Conservation (phyloP, 2,113 vertebrate genomes). For the Pongo pygmaeus region DNA sequence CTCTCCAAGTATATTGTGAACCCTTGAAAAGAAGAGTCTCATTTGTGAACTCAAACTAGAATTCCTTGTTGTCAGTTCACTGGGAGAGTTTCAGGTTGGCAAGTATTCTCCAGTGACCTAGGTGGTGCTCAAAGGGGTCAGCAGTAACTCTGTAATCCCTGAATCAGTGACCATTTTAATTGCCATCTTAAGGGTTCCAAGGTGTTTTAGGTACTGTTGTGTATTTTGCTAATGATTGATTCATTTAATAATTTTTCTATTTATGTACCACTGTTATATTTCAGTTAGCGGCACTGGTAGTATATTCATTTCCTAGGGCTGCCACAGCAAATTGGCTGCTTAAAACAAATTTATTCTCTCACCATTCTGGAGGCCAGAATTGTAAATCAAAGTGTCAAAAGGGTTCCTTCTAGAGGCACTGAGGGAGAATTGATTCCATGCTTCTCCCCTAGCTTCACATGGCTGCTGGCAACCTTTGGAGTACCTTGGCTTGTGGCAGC, state of each 20-base stretch:
- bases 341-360: constrained; percentile 16
- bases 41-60: neutral
- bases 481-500: neutral
- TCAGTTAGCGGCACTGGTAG: neutral
- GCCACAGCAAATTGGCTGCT: neutral
- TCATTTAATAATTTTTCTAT: constrained; percentile 5
- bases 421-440: neutral
- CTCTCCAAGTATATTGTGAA: neutral
- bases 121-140: neutral
- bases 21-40: neutral
- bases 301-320: neutral
- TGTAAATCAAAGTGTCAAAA: neutral
- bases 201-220: neutral
- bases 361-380: neutral
- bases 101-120: neutral
- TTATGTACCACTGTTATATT: neutral
- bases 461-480: neutral
- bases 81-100: neutral
- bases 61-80: neutral
- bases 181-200: neutral
- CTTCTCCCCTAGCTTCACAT: neutral
- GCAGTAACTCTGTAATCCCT: neutral
- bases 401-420: neutral
- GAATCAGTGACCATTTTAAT: neutral
- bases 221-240: constrained; percentile 1